Conservation (phyloP, 2,888 invertebrate species). For the Dynastes grantii region DNA sequence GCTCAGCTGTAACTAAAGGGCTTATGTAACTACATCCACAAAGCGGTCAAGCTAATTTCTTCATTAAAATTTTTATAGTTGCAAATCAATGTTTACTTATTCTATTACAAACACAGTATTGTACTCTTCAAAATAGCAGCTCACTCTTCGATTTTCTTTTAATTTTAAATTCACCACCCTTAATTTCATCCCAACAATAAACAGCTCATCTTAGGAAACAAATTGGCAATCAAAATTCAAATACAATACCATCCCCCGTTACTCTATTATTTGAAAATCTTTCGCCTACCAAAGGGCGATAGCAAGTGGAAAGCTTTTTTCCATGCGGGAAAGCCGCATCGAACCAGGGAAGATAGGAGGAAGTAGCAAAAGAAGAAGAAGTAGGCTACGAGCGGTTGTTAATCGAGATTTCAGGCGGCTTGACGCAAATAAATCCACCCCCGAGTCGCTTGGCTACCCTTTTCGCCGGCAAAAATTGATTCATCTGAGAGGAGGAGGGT, state of each 20-base stretch:
- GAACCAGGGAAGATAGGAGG: neutral
- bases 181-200: too few relatives aligned
- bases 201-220: slow-evolving; percentile 4
- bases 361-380: neutral
- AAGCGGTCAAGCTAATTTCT: too few relatives aligned
- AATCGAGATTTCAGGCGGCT: slow-evolving; percentile 6
- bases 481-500: neutral
- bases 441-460: neutral
- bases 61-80: too few relatives aligned
- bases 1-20: too few relatives aligned
- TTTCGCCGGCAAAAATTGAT: neutral
- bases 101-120: too few relatives aligned
- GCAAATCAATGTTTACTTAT: too few relatives aligned
- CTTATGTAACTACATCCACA: too few relatives aligned
- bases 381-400: neutral
- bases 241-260: neutral
- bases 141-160: too few relatives aligned
- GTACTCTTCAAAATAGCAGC: too few relatives aligned
- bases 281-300: neutral
- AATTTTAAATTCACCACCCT: too few relatives aligned
- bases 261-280: neutral
- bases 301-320: neutral
- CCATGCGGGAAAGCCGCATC: neutral
- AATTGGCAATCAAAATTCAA: slow-evolving; percentile 28
- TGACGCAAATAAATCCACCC: neutral